Evolutionary conservation across 2,113 vertebrate species (phyloP).

Genomic region (Oryzias woworae): DNA sequence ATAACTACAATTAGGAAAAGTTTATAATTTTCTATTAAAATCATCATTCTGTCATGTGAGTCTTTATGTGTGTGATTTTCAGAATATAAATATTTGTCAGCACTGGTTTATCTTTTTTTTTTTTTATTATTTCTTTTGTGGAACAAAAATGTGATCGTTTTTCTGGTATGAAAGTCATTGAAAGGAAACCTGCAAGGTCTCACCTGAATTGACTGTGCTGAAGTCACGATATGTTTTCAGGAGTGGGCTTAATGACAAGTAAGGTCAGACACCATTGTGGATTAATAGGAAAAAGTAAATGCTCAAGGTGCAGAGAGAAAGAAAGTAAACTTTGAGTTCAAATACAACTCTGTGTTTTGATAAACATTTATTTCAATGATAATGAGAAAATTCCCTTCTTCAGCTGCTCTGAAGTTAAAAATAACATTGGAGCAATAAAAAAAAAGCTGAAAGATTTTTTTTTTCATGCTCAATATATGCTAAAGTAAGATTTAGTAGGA

Average conservation of each 20-base stretch:
- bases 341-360: background rate
- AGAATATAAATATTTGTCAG: constrained; percentile 1
- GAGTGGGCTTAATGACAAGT: constrained; percentile 16
- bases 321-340: constrained; percentile 1
- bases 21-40: constrained; percentile 21
- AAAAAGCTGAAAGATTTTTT: too few species aligned
- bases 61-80: constrained; percentile 6
- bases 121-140: background rate
- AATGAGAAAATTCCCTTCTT: background rate
- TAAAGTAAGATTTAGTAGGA: too few species aligned
- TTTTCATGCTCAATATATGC: too few species aligned
- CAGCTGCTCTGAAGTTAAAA: background rate
- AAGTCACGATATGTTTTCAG: constrained; percentile 13
- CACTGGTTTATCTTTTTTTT: constrained; percentile 16
- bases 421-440: too few species aligned
- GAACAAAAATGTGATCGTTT: constrained; percentile 21
- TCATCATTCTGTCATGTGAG: constrained; percentile 25
- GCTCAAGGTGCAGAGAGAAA: background rate
- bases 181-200: constrained; percentile 34
- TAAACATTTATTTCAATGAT: too few species aligned
- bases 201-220: constrained; percentile 13
- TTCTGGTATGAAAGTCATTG: constrained; percentile 5
- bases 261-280: constrained; percentile 26
- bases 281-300: constrained; percentile 11
- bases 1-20: constrained; percentile 20